Evolutionary conservation across 2,113 vertebrate genomes (phyloP).

Genomic region (Apus apus): DNA sequence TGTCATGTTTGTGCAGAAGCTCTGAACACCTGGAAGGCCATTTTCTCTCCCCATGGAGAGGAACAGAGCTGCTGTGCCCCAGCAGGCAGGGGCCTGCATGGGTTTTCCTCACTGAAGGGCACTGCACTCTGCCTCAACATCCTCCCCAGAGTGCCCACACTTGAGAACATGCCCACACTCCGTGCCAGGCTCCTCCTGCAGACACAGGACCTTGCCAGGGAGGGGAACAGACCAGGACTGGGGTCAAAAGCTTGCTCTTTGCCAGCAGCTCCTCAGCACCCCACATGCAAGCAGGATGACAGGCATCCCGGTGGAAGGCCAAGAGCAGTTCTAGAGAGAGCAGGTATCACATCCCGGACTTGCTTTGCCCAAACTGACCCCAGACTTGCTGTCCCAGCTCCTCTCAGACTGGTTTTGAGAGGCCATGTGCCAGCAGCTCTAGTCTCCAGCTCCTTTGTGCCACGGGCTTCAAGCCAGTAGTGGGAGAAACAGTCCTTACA

Average conservation of each 20-base stretch:
- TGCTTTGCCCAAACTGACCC: background rate
- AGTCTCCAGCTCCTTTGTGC: background rate
- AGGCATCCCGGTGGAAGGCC: background rate
- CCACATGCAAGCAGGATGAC: accelerated
- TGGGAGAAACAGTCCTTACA: background rate
- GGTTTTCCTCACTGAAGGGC: too few species aligned
- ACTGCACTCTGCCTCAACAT: too few species aligned
- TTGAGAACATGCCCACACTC: too few species aligned
- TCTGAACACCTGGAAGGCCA: too few species aligned
- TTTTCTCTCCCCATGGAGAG: too few species aligned
- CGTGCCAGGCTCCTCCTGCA: background rate
- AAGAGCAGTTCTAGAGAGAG: background rate
- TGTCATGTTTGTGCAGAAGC: too few species aligned
- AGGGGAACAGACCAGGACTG: background rate
- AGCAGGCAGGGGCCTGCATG: too few species aligned
- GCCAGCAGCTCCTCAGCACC: background rate
- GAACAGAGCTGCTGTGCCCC: too few species aligned
- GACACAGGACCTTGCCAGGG: background rate
- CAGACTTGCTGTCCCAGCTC: background rate
- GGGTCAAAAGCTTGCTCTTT: background rate
- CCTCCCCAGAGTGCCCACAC: too few species aligned
- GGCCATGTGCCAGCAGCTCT: background rate
- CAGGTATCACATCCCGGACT: background rate
- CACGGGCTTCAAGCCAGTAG: background rate
- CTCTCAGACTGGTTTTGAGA: background rate